Evolutionary conservation across 2,797 vertebrate species (phyloP).

Genomic region (Ctenosaura bakeri): DNA sequence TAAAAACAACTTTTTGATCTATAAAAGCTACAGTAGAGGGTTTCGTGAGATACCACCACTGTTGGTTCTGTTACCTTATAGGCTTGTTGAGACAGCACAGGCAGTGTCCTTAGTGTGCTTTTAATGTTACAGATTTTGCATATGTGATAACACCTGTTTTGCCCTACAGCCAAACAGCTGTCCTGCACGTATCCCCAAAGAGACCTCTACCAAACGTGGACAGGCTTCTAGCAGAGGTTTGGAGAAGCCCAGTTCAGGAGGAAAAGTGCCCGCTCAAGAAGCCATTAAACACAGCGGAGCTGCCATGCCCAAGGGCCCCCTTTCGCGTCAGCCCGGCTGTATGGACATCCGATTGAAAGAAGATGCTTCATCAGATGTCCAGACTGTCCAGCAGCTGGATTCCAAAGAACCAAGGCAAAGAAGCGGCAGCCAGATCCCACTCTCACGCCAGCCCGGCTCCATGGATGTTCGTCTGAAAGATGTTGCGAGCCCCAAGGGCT

Average conservation of each 20-base stretch:
- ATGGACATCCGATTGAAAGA: neutral
- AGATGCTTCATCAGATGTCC: rapidly evolving
- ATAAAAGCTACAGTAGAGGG: neutral
- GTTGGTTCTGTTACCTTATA: neutral
- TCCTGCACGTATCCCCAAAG: rapidly evolving
- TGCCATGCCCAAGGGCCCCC: rapidly evolving
- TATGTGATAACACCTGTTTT: rapidly evolving
- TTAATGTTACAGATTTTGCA: too few relatives aligned
- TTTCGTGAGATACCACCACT: neutral
- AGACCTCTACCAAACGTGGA: rapidly evolving
- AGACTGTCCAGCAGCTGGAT: rapidly evolving
- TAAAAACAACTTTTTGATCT: too few relatives aligned
- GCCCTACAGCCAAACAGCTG: neutral
- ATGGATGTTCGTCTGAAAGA: neutral
- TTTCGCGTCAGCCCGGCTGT: rapidly evolving
- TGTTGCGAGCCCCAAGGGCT: rapidly evolving
- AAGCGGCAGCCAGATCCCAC: rapidly evolving
- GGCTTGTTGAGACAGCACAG: neutral
- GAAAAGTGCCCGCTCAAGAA: rapidly evolving
- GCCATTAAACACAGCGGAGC: rapidly evolving
- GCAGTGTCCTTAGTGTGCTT: too few relatives aligned
- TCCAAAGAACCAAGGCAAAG: rapidly evolving
- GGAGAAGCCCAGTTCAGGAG: rapidly evolving
- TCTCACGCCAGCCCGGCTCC: neutral
- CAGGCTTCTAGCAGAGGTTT: rapidly evolving